Evolutionary conservation across 2,797 vertebrate genomes (phyloP).

Genomic region (Squalus acanthias): DNA sequence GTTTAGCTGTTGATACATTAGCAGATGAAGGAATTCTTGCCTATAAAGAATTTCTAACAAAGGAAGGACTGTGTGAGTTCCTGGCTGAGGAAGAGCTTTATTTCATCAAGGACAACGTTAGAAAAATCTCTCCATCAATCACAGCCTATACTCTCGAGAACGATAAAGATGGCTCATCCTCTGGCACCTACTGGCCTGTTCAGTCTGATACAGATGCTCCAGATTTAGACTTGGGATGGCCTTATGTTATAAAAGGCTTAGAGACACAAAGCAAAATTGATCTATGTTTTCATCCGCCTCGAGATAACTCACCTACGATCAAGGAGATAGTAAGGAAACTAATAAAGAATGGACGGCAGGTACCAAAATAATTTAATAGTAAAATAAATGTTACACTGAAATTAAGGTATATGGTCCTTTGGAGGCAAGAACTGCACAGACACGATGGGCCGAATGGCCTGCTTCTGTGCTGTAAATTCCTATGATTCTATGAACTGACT

Average conservation of each 20-base stretch:
- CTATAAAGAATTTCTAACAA: slow-evolving; percentile 78
- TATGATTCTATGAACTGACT: no score
- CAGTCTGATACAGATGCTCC: slow-evolving; percentile 85
- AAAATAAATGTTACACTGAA: neutral
- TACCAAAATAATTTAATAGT: slow-evolving; percentile 52
- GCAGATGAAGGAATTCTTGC: slow-evolving; percentile 67
- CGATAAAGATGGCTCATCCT: slow-evolving; percentile 66
- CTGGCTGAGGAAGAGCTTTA: slow-evolving; percentile 81
- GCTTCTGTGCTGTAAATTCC: no score
- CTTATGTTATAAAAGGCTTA: slow-evolving; percentile 66
- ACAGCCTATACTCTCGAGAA: slow-evolving; percentile 57
- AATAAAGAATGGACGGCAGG: slow-evolving; percentile 88
- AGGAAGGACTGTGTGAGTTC: slow-evolving; percentile 74
- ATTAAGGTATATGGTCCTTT: neutral
- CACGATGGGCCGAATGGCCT: no score
- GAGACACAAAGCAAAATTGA: slow-evolving; percentile 74
- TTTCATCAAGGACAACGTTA: slow-evolving; percentile 72
- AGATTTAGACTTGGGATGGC: slow-evolving; percentile 92
- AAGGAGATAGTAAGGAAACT: slow-evolving; percentile 87
- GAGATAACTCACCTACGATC: slow-evolving; percentile 80
- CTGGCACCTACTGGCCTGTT: slow-evolving; percentile 90
- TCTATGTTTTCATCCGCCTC: slow-evolving; percentile 83
- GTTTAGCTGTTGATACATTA: slow-evolving; percentile 79
- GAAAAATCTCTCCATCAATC: slow-evolving; percentile 55
- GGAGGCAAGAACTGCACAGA: neutral